Evolutionary conservation across 2,797 vertebrate species (phyloP).

Genomic region (Apogon talboti): DNA sequence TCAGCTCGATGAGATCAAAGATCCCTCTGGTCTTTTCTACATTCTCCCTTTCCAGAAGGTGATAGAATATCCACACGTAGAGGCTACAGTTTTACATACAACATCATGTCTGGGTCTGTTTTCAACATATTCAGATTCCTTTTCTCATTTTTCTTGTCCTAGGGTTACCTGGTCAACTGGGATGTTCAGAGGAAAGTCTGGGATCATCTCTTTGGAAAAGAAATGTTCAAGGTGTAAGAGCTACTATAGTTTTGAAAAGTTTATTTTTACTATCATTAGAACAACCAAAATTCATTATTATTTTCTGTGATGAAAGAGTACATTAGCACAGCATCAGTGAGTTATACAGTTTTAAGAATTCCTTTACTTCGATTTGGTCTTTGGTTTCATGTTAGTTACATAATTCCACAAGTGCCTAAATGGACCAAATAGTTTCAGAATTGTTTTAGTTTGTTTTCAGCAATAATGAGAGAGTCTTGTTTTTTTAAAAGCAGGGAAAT

Average conservation of each 20-base stretch:
- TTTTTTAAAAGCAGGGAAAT: too few species aligned
- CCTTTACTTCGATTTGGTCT: too few species aligned
- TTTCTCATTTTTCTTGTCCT: not conserved
- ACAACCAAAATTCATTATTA: too few species aligned
- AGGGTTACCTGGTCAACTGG: conserved; percentile 99
- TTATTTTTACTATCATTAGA: too few species aligned
- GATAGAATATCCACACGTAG: conserved; percentile 18
- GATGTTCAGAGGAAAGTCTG: conserved; percentile 99
- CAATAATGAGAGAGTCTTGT: too few species aligned
- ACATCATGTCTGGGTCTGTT: not conserved
- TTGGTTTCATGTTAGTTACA: too few species aligned
- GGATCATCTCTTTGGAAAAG: conserved; percentile 98
- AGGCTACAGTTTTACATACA: not conserved
- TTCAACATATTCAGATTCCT: not conserved
- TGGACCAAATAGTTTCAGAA: too few species aligned
- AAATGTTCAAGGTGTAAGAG: conserved; percentile 93
- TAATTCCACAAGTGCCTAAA: too few species aligned
- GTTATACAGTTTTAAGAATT: too few species aligned
- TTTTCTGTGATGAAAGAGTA: too few species aligned
- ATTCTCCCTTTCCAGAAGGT: conserved; percentile 99
- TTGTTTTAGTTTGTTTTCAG: too few species aligned
- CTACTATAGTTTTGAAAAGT: not conserved
- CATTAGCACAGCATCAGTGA: too few species aligned
- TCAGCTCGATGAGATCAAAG: conserved; percentile 98
- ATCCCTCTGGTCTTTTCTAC: conserved; percentile 96